Evolutionary conservation across 53 echinoderm and acorn worm genomes (phyloP).

Genomic region (Mesocentrotus franciscanus): DNA sequence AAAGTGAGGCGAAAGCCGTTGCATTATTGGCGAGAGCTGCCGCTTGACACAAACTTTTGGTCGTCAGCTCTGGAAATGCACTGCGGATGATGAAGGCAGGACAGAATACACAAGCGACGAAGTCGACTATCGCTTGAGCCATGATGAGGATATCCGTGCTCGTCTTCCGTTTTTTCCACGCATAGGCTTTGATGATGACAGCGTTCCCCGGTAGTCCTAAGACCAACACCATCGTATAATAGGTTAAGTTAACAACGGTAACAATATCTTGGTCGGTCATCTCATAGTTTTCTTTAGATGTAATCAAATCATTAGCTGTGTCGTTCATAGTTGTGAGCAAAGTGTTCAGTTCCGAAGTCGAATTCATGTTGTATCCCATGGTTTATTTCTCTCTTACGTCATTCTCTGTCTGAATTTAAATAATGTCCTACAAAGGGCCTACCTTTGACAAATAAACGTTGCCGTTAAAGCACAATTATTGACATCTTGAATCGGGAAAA

Average conservation of each 20-base stretch:
- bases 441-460: neutral
- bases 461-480: neutral
- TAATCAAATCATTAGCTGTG: neutral
- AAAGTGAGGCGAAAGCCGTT: neutral
- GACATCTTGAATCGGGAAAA: neutral
- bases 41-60: neutral
- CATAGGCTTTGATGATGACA: neutral
- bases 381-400: neutral
- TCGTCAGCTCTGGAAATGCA: neutral
- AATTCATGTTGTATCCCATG: neutral
- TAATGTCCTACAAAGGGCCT: neutral
- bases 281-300: neutral
- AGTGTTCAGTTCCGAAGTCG: neutral
- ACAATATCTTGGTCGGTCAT: neutral
- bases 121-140: slow-evolving; percentile 6
- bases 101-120: neutral
- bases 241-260: neutral
- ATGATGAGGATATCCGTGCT: slow-evolving; percentile 40
- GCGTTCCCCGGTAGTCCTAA: slow-evolving; percentile 37
- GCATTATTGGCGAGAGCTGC: neutral
- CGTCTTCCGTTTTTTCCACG: slow-evolving; percentile 14
- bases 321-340: neutral
- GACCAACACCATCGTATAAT: neutral
- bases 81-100: neutral
- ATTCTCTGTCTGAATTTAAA: neutral